Conservation (phyloP, 2,797 vertebrate genomes). For the Sebastes matsubarae region DNA sequence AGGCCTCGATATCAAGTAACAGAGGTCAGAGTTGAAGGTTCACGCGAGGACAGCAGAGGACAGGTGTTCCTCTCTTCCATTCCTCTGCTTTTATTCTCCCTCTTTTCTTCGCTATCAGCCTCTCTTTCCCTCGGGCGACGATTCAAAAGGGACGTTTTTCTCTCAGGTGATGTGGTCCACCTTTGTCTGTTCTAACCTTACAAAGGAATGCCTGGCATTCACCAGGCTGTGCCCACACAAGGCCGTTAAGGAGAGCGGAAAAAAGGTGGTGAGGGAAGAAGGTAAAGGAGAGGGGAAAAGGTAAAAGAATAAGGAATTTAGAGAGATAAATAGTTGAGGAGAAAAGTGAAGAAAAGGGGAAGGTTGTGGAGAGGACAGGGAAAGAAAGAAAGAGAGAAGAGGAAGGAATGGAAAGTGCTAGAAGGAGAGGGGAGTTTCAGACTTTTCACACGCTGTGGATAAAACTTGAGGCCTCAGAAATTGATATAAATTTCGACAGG, state of each 20-base stretch:
- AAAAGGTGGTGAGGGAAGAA: conserved; percentile 16
- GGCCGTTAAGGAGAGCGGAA: conserved; percentile 18
- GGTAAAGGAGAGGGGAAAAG: background rate
- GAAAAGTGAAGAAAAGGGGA: background rate
- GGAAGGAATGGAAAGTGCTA: conserved; percentile 11
- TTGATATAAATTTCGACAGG: conserved; percentile 73
- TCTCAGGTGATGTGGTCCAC: conserved; percentile 74
- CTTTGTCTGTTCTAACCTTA: conserved; percentile 81
- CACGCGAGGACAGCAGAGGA: conserved; percentile 52
- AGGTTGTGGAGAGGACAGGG: background rate
- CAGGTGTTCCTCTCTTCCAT: conserved; percentile 53
- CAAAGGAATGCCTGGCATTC: conserved; percentile 82
- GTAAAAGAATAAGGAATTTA: background rate
- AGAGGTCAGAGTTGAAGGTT: conserved; percentile 63
- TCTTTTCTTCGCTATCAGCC: conserved; percentile 46
- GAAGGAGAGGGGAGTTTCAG: conserved; percentile 12
- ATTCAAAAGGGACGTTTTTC: conserved; percentile 71
- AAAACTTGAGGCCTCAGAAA: conserved; percentile 62
- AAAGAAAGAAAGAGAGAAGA: background rate
- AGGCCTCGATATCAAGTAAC: conserved; percentile 46
- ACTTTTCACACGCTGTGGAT: conserved; percentile 42
- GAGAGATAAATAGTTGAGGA: background rate
- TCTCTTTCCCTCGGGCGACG: conserved; percentile 42
- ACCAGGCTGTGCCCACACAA: conserved; percentile 56
- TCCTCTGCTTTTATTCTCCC: conserved; percentile 40